These are phyloP conservation scores for Oncorhynchus clarkii DNA, from an alignment of 2,113 vertebrate genomes.

Conservation along the genomic window DNA sequence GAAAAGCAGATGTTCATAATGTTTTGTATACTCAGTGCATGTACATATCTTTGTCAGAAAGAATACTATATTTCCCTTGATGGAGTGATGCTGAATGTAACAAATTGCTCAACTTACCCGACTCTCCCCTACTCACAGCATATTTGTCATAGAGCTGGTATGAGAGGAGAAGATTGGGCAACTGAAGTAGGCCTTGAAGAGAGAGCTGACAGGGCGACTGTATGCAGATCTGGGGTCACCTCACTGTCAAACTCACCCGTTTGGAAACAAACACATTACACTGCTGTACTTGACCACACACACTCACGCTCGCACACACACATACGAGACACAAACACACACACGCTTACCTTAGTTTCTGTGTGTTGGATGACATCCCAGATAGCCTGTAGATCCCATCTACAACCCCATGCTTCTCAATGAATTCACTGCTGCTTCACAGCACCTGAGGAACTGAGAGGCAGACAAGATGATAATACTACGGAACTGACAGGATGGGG, in stretches of 20 bases:
- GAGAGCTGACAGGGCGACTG: conserved; percentile 91
- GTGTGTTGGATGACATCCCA: conserved; percentile 91
- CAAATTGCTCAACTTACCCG: no score
- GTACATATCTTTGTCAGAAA: no score
- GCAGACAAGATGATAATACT: conserved; percentile 3
- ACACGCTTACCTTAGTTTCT: conserved; percentile 81
- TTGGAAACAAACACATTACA: background rate
- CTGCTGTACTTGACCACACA: background rate
- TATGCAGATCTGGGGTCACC: conserved; percentile 85
- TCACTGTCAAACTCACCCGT: conserved; percentile 84
- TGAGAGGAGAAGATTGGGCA: conserved; percentile 92
- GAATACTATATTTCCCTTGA: no score
- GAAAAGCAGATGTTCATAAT: no score
- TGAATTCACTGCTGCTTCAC: conserved; percentile 83
- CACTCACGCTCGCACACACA: background rate
- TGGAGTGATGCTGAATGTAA: no score
- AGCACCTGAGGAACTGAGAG: conserved; percentile 85
- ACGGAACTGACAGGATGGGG: background rate
- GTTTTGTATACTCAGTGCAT: no score
- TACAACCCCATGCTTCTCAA: conserved; percentile 87
- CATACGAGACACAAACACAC: background rate
- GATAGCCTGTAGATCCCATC: conserved; percentile 93
- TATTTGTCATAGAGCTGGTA: conserved; percentile 96
- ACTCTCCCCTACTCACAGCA: conserved; percentile 78
- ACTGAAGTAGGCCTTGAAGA: conserved; percentile 93